Conservation (phyloP, 2,113 vertebrate species). For the Silurus asotus region DNA sequence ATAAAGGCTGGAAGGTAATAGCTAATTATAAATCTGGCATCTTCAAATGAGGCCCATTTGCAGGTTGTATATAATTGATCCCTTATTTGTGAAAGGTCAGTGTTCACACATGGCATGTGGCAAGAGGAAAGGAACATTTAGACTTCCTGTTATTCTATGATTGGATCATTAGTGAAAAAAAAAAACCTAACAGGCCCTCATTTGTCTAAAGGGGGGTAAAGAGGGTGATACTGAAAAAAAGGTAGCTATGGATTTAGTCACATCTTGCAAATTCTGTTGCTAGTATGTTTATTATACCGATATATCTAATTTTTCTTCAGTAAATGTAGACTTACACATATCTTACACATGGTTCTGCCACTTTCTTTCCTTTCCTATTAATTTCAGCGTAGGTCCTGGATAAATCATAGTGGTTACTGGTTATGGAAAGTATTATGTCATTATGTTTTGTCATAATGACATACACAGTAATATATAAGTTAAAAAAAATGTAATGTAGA, state of each 20-base stretch:
- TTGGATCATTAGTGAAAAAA: constrained; percentile 59
- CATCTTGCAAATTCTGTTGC: background rate
- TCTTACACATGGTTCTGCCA: background rate
- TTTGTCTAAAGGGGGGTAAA: constrained; percentile 52
- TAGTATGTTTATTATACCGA: background rate
- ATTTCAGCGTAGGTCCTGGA: background rate
- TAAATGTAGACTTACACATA: background rate
- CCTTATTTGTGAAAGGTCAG: constrained; percentile 67
- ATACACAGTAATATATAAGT: background rate
- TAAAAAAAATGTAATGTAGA: background rate
- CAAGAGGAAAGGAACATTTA: constrained; percentile 71
- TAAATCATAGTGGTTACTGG: background rate
- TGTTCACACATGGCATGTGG: constrained; percentile 65
- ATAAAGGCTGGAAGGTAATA: constrained; percentile 42
- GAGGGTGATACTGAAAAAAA: constrained; percentile 18
- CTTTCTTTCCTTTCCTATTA: background rate
- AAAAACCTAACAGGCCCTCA: constrained; percentile 64
- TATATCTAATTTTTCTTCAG: no score
- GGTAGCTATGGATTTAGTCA: background rate
- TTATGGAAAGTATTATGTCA: background rate
- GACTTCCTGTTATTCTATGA: constrained; percentile 76
- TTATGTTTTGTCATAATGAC: background rate
- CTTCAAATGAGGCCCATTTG: constrained; percentile 65
- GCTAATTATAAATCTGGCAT: constrained; percentile 63
- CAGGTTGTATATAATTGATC: constrained; percentile 71